These are phyloP conservation scores for Dromaius novaehollandiae DNA, from an alignment of 2,113 vertebrate species.

Conservation along the genomic window DNA sequence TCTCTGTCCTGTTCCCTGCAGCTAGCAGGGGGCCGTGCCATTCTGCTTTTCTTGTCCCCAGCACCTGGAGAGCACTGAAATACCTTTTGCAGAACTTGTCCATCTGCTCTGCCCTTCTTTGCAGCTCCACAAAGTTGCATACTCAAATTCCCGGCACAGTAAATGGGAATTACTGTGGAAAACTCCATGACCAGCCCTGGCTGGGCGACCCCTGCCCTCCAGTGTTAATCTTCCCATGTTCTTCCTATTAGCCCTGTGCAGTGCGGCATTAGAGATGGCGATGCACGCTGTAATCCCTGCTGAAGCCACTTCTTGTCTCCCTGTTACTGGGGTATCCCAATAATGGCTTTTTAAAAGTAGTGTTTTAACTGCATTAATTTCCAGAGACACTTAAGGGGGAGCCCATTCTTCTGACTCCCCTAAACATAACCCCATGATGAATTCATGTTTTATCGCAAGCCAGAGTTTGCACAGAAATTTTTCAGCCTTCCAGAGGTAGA, in stretches of 20 bases:
- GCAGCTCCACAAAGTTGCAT: neutral
- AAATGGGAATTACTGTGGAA: neutral
- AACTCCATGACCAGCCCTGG: neutral
- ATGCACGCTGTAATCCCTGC: neutral
- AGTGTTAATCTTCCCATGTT: neutral
- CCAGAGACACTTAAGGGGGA: neutral
- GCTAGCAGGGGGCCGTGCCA: fast-evolving
- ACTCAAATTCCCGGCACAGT: neutral
- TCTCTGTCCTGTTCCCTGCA: neutral
- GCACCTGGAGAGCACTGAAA: neutral
- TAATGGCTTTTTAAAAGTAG: neutral
- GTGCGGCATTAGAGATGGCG: neutral
- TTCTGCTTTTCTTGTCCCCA: neutral
- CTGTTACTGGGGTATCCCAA: neutral
- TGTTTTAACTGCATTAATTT: neutral
- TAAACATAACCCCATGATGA: neutral
- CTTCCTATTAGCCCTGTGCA: neutral
- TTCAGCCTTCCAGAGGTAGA: neutral
- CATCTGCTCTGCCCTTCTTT: neutral
- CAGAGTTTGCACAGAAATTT: neutral
- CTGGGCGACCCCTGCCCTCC: neutral
- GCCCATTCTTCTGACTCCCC: neutral
- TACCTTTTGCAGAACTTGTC: neutral
- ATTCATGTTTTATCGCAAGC: neutral
- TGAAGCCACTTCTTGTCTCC: neutral